Evolutionary conservation across 1,140 invertebrate genomes (phyloP), one percentile per base, ranked within the genome.

Genomic region (Oreohelix idahoensis): DNA sequence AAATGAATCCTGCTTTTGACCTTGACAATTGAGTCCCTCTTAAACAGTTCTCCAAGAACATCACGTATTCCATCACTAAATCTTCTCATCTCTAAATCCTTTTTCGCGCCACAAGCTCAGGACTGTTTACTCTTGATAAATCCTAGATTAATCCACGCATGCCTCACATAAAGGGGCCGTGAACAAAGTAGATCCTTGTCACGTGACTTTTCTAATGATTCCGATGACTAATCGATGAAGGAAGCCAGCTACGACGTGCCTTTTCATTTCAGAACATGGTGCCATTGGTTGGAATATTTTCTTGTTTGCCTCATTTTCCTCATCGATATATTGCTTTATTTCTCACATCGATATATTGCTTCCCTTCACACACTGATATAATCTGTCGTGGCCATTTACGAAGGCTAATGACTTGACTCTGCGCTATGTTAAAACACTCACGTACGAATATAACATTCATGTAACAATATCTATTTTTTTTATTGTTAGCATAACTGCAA

Each of bases 141-240:
- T 51, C 74, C 39, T 26, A 45, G 74, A 76, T 76, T 76, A 76
- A 76, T 76, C 38, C 74, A 45, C 74, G 74, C 74, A 76, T 76
- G 74, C 74, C 42, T 26, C 29, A 8, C 38, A 76, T 76, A 76
- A 76, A 76, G 45, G 13, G 8, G 29, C 13, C 23, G 74, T 51
- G 74, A 76, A 76, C 74, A 76, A 76, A 76, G 45, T 76, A 76
- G 74, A 76, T 76, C 74, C 74, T 49, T 5, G 1, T 49, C 74
- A 76, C 74, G 74, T 76, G 74, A 76, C 74, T 76, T 76, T 49
- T 51, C 45, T 51, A 76, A 76, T 23, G 45, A 76, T 51, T 42
- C 36, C 13, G 45, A 13, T 51, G 74, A 4, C 74, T 51, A 76
- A 76, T 76, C 74, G 74, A 76, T 76, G 29, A n/a, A 8, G 36